phyloP scores from a whole-genome alignment of 2,113 vertebrate genomes.

The Callorhinus ursinus region DNA sequence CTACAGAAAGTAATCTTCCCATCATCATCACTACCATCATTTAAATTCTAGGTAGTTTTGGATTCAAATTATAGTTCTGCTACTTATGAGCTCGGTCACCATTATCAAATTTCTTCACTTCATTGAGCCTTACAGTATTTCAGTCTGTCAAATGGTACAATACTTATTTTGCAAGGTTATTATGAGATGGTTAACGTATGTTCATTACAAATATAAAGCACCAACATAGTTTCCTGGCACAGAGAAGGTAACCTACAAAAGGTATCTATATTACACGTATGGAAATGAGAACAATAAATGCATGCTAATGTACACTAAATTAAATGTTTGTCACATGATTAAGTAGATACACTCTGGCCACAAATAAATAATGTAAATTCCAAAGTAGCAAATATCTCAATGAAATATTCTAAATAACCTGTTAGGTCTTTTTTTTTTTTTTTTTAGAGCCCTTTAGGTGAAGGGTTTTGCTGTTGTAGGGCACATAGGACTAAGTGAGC shows the following conservation, averaged over 20 bases:
- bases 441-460: neutral
- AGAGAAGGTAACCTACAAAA: neutral
- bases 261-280: neutral
- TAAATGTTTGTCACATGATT: neutral
- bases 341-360: neutral
- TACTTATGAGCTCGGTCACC: neutral
- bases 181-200: neutral
- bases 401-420: neutral
- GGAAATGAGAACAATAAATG: neutral
- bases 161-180: neutral
- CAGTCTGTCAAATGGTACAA: neutral
- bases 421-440: neutral
- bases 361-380: neutral
- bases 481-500: neutral
- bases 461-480: neutral
- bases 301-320: neutral
- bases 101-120: neutral
- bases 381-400: neutral
- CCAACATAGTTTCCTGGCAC: neutral
- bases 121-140: neutral
- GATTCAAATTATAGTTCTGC: neutral
- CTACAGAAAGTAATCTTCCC: neutral
- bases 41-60: neutral
- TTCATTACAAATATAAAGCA: neutral
- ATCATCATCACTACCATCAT: neutral